Percentiles rank a stretch among this genome's conserved stretches.
These are phyloP conservation scores for Campodea augens DNA, from an alignment of 1,140 invertebrate genomes.

Conservation along the genomic window DNA sequence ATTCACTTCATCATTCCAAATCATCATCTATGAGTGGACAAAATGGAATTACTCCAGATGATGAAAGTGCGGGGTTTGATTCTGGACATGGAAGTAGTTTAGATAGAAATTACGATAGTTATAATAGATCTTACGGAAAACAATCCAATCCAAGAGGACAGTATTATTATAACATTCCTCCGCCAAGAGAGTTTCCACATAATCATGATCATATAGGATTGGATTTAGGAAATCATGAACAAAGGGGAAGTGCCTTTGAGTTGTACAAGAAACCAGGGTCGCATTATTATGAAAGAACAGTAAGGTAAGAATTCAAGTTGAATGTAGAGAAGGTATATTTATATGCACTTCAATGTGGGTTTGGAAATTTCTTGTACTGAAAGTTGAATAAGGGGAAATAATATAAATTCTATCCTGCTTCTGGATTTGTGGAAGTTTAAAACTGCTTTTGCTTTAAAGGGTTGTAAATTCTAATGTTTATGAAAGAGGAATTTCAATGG, in stretches of 20 bases:
- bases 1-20: slow-evolving; percentile 9
- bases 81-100: slow-evolving; percentile 29
- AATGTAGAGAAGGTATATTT: neutral
- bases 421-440: too few species aligned
- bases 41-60: slow-evolving; percentile 2
- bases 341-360: slow-evolving; percentile 1
- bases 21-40: slow-evolving; percentile 8
- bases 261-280: slow-evolving; percentile 66
- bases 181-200: slow-evolving; percentile 29
- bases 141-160: slow-evolving; percentile 21
- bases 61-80: slow-evolving; percentile 22
- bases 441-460: too few species aligned
- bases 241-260: slow-evolving; percentile 85
- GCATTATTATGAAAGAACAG: neutral
- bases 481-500: too few species aligned
- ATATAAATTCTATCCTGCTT: too few species aligned
- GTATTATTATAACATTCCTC: slow-evolving; percentile 39
- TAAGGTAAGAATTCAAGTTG: neutral
- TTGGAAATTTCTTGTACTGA: too few species aligned
- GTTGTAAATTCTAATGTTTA: too few species aligned
- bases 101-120: slow-evolving; percentile 23
- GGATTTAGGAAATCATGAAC: slow-evolving; percentile 66
- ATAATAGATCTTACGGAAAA: slow-evolving; percentile 8
- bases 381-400: too few species aligned
- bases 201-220: slow-evolving; percentile 33